A percentile compares a stretch with the other conserved stretches of the same genome.
Evolutionary conservation across 2,113 vertebrate genomes (phyloP).

Genomic region (Anoplopoma fimbria): DNA sequence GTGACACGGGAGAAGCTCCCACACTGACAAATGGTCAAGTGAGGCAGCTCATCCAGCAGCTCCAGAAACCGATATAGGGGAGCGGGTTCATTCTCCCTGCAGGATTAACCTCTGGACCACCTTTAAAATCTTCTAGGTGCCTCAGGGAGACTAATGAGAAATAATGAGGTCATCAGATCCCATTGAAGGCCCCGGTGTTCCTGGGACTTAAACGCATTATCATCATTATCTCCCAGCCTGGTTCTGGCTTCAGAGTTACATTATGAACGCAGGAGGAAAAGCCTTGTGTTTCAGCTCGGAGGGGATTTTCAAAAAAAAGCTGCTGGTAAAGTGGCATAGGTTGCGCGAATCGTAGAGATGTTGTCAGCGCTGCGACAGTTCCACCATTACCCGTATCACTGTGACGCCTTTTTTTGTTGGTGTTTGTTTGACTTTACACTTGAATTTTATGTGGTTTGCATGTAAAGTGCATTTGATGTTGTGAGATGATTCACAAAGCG

Average conservation of each 20-base stretch:
- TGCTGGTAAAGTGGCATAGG: slow-evolving; percentile 11
- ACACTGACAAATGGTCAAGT: slow-evolving; percentile 24
- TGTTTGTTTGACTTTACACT: slow-evolving; percentile 42
- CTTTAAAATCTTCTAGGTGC: slow-evolving; percentile 81
- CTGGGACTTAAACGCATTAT: slow-evolving; percentile 75
- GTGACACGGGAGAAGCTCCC: slow-evolving; percentile 59
- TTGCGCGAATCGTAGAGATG: background rate
- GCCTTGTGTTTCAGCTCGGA: slow-evolving; percentile 28
- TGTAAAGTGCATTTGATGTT: slow-evolving; percentile 71
- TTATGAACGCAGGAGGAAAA: slow-evolving; percentile 39
- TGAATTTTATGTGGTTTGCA: slow-evolving; percentile 49
- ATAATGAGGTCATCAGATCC: slow-evolving; percentile 83
- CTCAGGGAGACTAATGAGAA: slow-evolving; percentile 81
- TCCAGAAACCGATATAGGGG: slow-evolving; percentile 72
- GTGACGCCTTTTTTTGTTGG: slow-evolving; percentile 3
- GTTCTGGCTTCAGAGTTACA: slow-evolving; percentile 61
- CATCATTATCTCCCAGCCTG: slow-evolving; percentile 72
- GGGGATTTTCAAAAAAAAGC: slow-evolving; percentile 47
- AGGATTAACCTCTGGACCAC: slow-evolving; percentile 83
- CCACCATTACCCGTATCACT: slow-evolving; percentile 9
- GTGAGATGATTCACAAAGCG: slow-evolving; percentile 67
- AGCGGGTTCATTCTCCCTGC: slow-evolving; percentile 68
- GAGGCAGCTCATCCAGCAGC: slow-evolving; percentile 46
- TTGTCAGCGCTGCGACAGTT: background rate
- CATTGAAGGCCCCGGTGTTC: slow-evolving; percentile 65